Conservation (phyloP, 2,113 vertebrate species). For the Puma concolor region DNA sequence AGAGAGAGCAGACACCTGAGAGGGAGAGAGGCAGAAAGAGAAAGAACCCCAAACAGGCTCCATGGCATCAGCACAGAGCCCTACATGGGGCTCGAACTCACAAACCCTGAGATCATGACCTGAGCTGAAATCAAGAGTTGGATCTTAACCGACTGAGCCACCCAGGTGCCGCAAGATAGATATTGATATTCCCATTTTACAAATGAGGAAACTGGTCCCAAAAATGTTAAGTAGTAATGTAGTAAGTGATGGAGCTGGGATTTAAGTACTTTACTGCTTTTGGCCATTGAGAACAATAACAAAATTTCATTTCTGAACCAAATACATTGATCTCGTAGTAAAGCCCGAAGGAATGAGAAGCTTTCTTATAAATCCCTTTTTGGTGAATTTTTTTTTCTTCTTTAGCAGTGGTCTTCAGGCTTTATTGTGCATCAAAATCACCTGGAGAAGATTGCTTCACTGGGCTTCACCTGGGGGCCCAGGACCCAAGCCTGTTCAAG, state of each 20-base stretch:
- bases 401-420: background rate
- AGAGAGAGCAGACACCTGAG: too few relatives aligned
- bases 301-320: background rate
- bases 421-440: background rate
- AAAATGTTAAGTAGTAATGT: background rate
- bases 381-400: background rate
- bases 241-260: background rate
- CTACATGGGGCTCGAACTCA: too few relatives aligned
- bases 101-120: too few relatives aligned
- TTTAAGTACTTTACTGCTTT: background rate
- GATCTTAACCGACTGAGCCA: too few relatives aligned
- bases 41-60: too few relatives aligned
- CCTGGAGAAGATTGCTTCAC: background rate
- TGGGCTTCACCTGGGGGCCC: background rate
- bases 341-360: background rate
- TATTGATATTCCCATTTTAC: background rate
- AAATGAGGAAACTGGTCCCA: background rate
- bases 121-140: too few relatives aligned
- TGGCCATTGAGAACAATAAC: background rate
- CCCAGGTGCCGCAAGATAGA: background rate
- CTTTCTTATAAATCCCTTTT: background rate
- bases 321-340: background rate
- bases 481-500: background rate
- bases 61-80: too few relatives aligned
- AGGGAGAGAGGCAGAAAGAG: too few relatives aligned